phyloP scores from a whole-genome alignment of 2,797 vertebrate species.

The Phalloptychus januarius region DNA sequence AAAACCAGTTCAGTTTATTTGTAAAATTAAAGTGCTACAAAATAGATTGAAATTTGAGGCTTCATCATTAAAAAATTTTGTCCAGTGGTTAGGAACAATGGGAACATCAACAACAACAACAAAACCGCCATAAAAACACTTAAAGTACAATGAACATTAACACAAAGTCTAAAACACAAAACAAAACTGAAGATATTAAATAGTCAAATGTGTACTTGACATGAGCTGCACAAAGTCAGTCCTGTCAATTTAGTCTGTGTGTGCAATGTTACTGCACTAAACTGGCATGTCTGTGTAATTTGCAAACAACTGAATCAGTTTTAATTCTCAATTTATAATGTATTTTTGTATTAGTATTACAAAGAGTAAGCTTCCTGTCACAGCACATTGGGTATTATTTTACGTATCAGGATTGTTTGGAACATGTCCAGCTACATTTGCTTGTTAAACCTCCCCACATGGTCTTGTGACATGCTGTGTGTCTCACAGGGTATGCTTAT shows the following conservation, averaged over 20 bases:
- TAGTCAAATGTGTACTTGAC: neutral
- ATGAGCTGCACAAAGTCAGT: neutral
- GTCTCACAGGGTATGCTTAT: slow-evolving; percentile 86
- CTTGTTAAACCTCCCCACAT: neutral
- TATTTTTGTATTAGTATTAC: neutral
- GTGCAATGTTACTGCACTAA: neutral
- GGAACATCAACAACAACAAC: neutral
- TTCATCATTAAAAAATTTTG: neutral
- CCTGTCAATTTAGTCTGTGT: neutral
- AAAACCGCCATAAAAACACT: neutral
- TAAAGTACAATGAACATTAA: neutral
- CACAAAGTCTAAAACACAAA: neutral
- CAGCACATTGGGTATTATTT: neutral
- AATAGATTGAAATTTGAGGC: neutral
- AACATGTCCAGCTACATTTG: neutral
- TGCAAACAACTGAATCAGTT: neutral
- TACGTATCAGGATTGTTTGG: neutral
- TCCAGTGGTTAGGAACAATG: neutral
- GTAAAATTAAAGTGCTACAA: neutral
- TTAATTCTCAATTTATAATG: neutral
- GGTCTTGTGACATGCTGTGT: slow-evolving; percentile 62
- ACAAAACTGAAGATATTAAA: neutral
- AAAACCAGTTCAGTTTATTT: neutral
- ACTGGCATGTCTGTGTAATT: neutral
- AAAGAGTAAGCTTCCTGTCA: neutral